Evolutionary conservation across 2,797 vertebrate genomes (phyloP).

Genomic region (Sebastolobus alascanus): DNA sequence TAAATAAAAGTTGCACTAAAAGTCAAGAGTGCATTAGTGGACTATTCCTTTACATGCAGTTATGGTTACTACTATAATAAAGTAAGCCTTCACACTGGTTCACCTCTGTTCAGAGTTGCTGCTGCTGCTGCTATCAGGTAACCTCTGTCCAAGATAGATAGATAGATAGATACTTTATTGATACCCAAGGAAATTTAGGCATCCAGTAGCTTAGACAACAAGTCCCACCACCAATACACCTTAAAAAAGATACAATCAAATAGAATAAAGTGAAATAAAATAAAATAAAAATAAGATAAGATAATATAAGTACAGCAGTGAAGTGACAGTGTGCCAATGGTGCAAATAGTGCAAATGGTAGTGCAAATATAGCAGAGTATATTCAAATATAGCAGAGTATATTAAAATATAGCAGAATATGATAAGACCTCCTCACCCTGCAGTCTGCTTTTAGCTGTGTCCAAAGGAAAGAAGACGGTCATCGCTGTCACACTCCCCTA

Average conservation of each 20-base stretch:
- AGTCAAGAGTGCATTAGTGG: background rate
- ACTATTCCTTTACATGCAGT: background rate
- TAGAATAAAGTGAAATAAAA: too few relatives aligned
- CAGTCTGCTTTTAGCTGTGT: constrained; percentile 88
- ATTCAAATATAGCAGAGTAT: too few relatives aligned
- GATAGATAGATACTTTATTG: background rate
- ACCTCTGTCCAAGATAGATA: constrained; percentile 19
- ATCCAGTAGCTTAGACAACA: too few relatives aligned
- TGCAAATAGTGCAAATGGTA: too few relatives aligned
- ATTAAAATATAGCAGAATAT: background rate
- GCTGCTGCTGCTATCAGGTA: constrained; percentile 12
- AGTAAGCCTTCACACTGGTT: background rate
- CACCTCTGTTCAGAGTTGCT: background rate
- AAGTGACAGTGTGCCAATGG: too few relatives aligned
- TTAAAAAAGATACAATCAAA: too few relatives aligned
- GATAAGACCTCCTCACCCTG: constrained; percentile 81
- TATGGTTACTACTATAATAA: background rate
- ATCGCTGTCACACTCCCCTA: constrained; percentile 88
- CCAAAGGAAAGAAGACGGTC: constrained; percentile 88
- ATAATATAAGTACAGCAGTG: too few relatives aligned
- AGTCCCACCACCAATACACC: too few relatives aligned
- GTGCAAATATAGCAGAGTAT: too few relatives aligned
- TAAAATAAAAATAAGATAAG: too few relatives aligned
- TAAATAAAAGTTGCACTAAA: background rate
- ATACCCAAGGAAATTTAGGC: too few relatives aligned